These are phyloP conservation scores for Patella ulyssiponensis DNA, from an alignment of 2,888 invertebrate species.

Conservation along the genomic window DNA sequence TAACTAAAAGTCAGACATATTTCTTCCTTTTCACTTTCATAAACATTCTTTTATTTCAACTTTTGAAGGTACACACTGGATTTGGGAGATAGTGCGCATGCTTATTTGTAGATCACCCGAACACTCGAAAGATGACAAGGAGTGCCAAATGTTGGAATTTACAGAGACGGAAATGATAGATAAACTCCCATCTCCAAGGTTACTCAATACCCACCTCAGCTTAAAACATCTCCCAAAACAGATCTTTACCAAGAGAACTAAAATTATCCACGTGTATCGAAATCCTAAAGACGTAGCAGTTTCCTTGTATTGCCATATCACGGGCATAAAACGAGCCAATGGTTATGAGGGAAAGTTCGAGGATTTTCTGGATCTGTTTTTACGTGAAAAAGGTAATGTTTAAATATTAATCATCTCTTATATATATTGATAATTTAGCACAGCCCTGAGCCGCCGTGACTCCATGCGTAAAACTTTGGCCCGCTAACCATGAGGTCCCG, in stretches of 20 bases:
- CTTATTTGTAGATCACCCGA: slow-evolving; percentile 21
- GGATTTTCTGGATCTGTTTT: slow-evolving; percentile 37
- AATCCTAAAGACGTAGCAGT: slow-evolving; percentile 41
- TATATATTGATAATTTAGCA: too few relatives aligned
- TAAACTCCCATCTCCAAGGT: slow-evolving; percentile 21
- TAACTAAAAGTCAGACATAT: too few relatives aligned
- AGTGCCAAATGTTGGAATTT: slow-evolving; percentile 29
- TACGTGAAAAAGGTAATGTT: slow-evolving; percentile 6
- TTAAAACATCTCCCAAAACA: slow-evolving; percentile 30
- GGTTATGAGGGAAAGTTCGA: slow-evolving; percentile 40
- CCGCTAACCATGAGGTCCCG: too few relatives aligned
- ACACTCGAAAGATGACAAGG: slow-evolving; percentile 22
- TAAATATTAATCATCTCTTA: too few relatives aligned
- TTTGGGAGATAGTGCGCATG: slow-evolving; percentile 39
- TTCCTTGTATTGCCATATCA: slow-evolving; percentile 33
- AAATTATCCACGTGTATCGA: slow-evolving; percentile 32
- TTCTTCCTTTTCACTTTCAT: too few relatives aligned
- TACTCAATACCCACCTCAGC: slow-evolving; percentile 37
- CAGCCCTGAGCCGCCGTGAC: too few relatives aligned
- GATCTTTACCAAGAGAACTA: slow-evolving; percentile 31
- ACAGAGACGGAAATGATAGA: slow-evolving; percentile 20
- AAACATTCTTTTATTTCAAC: too few relatives aligned
- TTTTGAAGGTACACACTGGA: slow-evolving; percentile 39
- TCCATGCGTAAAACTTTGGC: too few relatives aligned
- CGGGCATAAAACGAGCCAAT: slow-evolving; percentile 22